These are phyloP conservation scores for Anthoptus insignis DNA, from an alignment of 2,888 invertebrate species.

Conservation along the genomic window DNA sequence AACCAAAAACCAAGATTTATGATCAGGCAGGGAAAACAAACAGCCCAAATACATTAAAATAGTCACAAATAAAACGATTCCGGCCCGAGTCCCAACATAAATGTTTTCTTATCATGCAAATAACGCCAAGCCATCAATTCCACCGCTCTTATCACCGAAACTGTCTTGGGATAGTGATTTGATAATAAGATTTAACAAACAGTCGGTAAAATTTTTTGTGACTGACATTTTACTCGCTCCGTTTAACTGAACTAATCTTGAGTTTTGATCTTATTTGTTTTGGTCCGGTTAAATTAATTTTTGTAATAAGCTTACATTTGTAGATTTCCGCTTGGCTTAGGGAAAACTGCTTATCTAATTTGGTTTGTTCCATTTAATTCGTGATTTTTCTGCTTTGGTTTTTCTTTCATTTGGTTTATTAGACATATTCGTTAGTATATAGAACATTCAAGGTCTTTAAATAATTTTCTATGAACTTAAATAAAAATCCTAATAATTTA, in stretches of 20 bases:
- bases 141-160: constrained; percentile 30
- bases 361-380: not conserved
- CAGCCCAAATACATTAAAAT: constrained; percentile 24
- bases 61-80: constrained; percentile 33
- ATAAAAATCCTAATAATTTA: no score
- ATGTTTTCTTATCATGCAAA: constrained; percentile 35
- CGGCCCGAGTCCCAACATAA: constrained; percentile 28
- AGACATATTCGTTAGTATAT: no score
- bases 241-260: constrained; percentile 12
- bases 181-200: constrained; percentile 34
- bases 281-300: constrained; percentile 15
- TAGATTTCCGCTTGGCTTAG: constrained; percentile 11
- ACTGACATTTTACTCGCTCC: constrained; percentile 16
- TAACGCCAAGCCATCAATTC: constrained; percentile 33
- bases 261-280: constrained; percentile 31
- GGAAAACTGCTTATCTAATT: not conserved
- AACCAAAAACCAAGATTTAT: constrained; percentile 11
- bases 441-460: no score
- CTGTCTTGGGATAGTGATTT: constrained; percentile 33
- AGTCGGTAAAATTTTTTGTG: constrained; percentile 26
- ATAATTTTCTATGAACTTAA: no score
- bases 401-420: no score
- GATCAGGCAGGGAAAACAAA: constrained; percentile 15
- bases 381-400: no score
- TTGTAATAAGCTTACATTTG: constrained; percentile 24